phyloP scores from a whole-genome alignment of 1,140 invertebrate genomes.

The Ylistrum balloti region DNA sequence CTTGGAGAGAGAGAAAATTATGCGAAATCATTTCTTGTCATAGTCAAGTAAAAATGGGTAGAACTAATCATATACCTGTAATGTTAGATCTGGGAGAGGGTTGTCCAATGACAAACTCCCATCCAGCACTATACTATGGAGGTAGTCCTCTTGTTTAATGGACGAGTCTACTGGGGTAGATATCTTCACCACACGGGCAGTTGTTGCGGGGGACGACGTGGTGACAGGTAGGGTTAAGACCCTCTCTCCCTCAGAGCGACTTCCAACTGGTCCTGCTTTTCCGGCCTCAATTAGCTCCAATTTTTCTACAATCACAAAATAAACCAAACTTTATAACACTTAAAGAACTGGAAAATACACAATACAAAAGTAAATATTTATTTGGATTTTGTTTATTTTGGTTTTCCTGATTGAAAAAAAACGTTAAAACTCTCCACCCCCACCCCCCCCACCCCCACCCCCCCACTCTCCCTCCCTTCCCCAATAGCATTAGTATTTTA shows the following conservation, averaged over 20 bases:
- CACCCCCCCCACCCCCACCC: no score
- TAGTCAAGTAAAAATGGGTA: no score
- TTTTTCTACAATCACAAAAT: constrained; percentile 70
- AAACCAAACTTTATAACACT: neutral
- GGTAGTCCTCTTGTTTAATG: constrained; percentile 15
- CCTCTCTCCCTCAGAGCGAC: constrained; percentile 53
- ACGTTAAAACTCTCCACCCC: no score
- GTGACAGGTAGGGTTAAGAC: constrained; percentile 47
- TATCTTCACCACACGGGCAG: constrained; percentile 44
- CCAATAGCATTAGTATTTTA: no score
- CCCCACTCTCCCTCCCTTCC: no score
- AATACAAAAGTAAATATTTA: no score
- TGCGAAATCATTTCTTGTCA: no score
- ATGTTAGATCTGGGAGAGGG: constrained; percentile 64
- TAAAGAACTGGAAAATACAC: no score
- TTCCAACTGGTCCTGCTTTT: constrained; percentile 71
- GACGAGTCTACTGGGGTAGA: constrained; percentile 17
- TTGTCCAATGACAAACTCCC: constrained; percentile 65
- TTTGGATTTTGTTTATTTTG: no score
- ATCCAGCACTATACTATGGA: constrained; percentile 56
- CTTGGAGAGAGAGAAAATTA: no score
- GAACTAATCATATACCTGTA: constrained; percentile 69
- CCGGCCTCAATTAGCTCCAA: constrained; percentile 77
- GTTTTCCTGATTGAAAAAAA: no score
- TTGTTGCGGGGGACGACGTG: neutral